Conservation (phyloP, 23 tunicate species). For the Phallusia fumigata region DNA sequence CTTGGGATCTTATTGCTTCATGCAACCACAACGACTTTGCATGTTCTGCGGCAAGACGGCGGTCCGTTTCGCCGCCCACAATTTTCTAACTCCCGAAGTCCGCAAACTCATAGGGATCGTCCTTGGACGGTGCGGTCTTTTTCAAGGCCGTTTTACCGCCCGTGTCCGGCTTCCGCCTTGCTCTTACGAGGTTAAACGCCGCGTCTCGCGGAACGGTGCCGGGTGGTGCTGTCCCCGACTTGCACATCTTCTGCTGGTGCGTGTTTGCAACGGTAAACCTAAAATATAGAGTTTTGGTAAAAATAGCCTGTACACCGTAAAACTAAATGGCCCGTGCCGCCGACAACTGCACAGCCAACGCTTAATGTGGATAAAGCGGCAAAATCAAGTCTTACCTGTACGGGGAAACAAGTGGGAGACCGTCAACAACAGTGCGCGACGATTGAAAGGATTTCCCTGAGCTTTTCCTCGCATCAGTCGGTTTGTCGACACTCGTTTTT, state of each 20-base stretch:
- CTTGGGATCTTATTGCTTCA: too few relatives aligned
- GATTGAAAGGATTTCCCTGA: conserved; percentile 1
- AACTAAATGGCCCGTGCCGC: background rate
- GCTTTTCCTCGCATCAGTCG: conserved; percentile 1
- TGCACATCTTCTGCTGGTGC: conserved; percentile 35
- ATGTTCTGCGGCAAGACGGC: too few relatives aligned
- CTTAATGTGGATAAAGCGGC: background rate
- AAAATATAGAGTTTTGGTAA: background rate
- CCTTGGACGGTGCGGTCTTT: background rate
- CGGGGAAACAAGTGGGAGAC: conserved; percentile 33
- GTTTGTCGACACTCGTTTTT: background rate
- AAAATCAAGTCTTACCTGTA: conserved; percentile 27
- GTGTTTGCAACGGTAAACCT: conserved; percentile 39
- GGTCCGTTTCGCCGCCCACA: background rate
- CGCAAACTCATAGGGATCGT: conserved; percentile 45
- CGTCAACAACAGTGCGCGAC: background rate
- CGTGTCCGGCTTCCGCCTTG: background rate
- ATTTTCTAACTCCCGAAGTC: conserved; percentile 27
- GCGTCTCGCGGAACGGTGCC: background rate
- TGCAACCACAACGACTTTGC: too few relatives aligned
- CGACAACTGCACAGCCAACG: too few relatives aligned
- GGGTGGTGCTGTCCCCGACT: conserved; percentile 4
- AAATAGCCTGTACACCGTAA: background rate
- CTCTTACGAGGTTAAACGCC: conserved; percentile 2
- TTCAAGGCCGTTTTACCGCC: background rate